Conservation (phyloP, 2,888 invertebrate genomes). For the Ethmia dodecea region DNA sequence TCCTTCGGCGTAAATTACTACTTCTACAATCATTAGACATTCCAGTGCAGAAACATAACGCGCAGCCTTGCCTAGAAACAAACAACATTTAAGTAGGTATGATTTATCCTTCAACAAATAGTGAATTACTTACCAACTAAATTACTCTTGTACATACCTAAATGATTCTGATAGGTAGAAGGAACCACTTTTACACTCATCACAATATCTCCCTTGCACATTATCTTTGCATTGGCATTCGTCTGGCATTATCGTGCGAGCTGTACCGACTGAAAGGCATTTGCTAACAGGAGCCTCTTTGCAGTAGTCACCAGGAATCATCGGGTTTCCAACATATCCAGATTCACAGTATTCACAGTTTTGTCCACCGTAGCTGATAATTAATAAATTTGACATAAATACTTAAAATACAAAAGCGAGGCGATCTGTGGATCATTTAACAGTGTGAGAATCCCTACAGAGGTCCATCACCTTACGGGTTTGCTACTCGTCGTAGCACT, state of each 20-base stretch:
- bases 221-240: slow-evolving; percentile 69
- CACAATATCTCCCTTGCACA: slow-evolving; percentile 89
- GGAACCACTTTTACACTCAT: slow-evolving; percentile 89
- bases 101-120: background rate
- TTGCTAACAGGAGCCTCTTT: slow-evolving; percentile 54
- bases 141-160: slow-evolving; percentile 36
- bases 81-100: background rate
- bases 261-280: slow-evolving; percentile 88
- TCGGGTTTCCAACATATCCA: slow-evolving; percentile 90
- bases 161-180: slow-evolving; percentile 87
- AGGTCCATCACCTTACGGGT: too few relatives aligned
- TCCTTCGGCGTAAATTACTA: slow-evolving; percentile 84
- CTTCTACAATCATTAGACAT: slow-evolving; percentile 88
- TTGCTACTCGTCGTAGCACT: too few relatives aligned
- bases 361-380: slow-evolving; percentile 80
- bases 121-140: background rate
- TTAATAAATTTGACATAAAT: too few relatives aligned
- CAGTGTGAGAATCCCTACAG: too few relatives aligned
- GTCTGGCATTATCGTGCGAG: slow-evolving; percentile 46
- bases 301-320: slow-evolving; percentile 86
- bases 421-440: too few relatives aligned
- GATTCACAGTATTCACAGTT: slow-evolving; percentile 87
- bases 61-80: slow-evolving; percentile 85
- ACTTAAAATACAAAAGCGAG: too few relatives aligned
- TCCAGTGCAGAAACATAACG: slow-evolving; percentile 97